Evolutionary conservation across 1,140 invertebrate species (phyloP), one percentile per base, ranked within the genome.

Genomic region (Diuraphis noxia): DNA sequence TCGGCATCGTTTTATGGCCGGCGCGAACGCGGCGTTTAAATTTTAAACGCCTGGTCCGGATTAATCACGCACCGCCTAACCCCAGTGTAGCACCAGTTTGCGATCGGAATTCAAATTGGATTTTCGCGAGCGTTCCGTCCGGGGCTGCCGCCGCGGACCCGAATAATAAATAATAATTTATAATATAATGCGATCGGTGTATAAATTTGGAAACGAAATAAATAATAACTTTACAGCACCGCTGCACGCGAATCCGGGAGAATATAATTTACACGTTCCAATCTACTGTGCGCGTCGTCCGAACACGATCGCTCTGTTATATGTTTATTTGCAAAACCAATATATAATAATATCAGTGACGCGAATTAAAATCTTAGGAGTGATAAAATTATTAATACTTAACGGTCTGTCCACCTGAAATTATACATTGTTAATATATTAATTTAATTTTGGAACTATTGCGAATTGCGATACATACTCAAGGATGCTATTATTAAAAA

Each of bases 41-140:
- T 90, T 91, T 91, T 91, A 91, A 91, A 81, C 72, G 77, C 40
- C 43, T 46, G 17, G 36, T 46, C 23, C 41, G 63, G 72, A 82
- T 91, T 77, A 89, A 89, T 88, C 86, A 63, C 86, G 49, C 84
- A 34, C 84, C 25, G 43, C 84, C 84, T 34, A 17, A 34, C 43
- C 34, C n/a, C 34, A 6, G 41, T 23, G 17, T 23, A 38, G 79
- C 79, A 10, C 82, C 19, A 43, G 84, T 86, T 52, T 25, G 49
- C 86, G 86, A 63, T 88, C 86, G 86, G 86, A 88, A 88, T 88
- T 88, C 86, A 38, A 88, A 88, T 88, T 63, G 86, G 86, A 88
- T 88, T 88, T 63, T 63, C 86, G 82, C 38, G 38, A 40, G 81
- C 38, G 49, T 36, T 86, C 6, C 30, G 13, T 85, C 41, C 82